phyloP scores from a whole-genome alignment of 2,797 vertebrate genomes.

The Argya squamiceps region DNA sequence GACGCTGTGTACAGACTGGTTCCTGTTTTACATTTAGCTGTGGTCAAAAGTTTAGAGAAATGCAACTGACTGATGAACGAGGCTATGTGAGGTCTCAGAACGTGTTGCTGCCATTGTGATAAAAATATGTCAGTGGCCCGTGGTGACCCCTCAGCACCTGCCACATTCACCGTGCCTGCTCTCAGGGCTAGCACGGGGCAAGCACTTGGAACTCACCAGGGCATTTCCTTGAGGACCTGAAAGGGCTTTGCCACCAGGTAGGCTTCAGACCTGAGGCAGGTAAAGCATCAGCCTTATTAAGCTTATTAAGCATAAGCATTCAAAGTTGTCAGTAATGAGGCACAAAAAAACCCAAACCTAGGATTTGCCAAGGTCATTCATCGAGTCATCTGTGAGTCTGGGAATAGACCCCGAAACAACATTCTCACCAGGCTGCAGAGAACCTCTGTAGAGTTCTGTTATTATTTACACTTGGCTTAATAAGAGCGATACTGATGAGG shows the following conservation, averaged over 20 bases:
- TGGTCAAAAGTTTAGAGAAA: constrained; percentile 63
- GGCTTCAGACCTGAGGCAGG: background rate
- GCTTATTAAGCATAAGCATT: background rate
- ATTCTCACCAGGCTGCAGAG: background rate
- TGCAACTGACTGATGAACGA: constrained; percentile 51
- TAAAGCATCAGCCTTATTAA: background rate
- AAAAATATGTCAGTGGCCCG: background rate
- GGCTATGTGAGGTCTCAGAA: constrained; percentile 23
- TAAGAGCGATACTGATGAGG: background rate
- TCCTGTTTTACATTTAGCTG: constrained; percentile 70
- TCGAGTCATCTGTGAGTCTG: background rate
- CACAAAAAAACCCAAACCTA: background rate
- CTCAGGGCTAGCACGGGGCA: background rate
- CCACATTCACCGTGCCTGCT: fast-evolving
- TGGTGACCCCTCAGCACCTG: fast-evolving
- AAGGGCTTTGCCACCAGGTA: background rate
- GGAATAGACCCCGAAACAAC: background rate
- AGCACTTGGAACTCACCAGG: background rate
- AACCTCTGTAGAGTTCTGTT: background rate
- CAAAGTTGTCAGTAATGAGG: background rate
- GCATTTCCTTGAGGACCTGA: background rate
- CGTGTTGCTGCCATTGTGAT: background rate
- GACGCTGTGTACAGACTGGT: constrained; percentile 40
- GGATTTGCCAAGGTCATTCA: background rate
- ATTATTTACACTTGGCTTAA: background rate